phyloP scores from a whole-genome alignment of 2,113 vertebrate genomes.

The Aegypius monachus region DNA sequence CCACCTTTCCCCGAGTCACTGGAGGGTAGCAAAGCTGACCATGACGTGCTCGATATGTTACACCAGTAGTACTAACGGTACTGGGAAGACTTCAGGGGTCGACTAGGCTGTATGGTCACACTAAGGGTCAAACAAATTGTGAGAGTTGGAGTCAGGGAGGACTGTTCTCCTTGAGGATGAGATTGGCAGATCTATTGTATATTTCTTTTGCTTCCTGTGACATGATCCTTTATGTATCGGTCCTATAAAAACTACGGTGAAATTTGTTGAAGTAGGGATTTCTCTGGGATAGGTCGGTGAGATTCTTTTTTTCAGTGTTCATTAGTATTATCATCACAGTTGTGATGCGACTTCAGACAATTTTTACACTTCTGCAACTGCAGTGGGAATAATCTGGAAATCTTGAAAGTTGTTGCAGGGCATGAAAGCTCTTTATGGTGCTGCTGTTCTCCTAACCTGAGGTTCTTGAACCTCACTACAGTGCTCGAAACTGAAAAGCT shows the following conservation, averaged over 20 bases:
- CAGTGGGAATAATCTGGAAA: background rate
- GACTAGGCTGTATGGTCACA: accelerated
- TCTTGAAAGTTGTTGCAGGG: background rate
- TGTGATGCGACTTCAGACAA: background rate
- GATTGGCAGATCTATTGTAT: background rate
- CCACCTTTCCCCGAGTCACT: background rate
- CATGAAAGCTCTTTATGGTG: background rate
- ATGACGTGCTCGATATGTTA: accelerated
- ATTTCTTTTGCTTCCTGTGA: background rate
- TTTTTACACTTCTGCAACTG: background rate
- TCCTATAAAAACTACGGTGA: background rate
- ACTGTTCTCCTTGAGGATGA: background rate
- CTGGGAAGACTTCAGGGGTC: accelerated
- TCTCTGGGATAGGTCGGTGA: background rate
- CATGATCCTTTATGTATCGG: accelerated
- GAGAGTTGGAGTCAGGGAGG: background rate
- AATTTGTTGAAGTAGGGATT: background rate
- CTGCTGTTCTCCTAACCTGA: background rate
- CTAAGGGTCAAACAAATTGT: background rate
- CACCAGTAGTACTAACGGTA: background rate
- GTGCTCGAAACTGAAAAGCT: background rate
- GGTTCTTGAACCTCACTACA: background rate
- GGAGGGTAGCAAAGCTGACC: background rate
- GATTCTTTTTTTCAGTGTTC: background rate
- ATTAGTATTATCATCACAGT: background rate